These are phyloP conservation scores for Xanthia togata DNA, from an alignment of 2,888 invertebrate species.

Conservation along the genomic window DNA sequence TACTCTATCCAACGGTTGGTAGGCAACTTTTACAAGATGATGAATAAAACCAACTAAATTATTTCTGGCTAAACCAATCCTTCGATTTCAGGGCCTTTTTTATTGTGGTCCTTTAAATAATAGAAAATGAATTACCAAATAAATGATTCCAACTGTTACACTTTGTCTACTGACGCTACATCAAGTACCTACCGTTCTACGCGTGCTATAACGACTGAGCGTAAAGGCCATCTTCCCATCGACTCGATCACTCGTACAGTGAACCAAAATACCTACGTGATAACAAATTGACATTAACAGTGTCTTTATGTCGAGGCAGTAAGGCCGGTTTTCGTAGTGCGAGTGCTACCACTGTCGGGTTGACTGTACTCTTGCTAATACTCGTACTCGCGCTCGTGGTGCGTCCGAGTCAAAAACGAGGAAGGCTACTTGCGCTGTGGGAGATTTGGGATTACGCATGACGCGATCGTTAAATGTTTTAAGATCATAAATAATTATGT, in stretches of 20 bases:
- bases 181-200: conserved; percentile 38
- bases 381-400: background rate
- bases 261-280: background rate
- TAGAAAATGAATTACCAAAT: background rate
- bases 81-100: background rate
- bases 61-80: background rate
- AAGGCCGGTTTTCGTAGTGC: background rate
- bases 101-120: too few relatives aligned
- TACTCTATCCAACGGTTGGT: too few relatives aligned
- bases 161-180: conserved; percentile 58
- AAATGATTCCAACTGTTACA: conserved; percentile 41
- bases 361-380: background rate
- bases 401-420: conserved; percentile 38
- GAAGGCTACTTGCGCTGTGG: background rate
- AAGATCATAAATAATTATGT: background rate
- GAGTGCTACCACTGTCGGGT: background rate
- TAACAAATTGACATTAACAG: background rate
- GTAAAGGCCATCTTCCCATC: conserved; percentile 81
- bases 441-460: background rate
- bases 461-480: conserved; percentile 18
- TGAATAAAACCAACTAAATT: background rate
- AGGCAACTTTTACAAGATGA: too few relatives aligned
- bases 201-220: conserved; percentile 44
- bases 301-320: background rate
- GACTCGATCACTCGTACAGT: conserved; percentile 35